Conservation (phyloP, 2,113 vertebrate genomes). For the Erpornis zantholeuca region DNA sequence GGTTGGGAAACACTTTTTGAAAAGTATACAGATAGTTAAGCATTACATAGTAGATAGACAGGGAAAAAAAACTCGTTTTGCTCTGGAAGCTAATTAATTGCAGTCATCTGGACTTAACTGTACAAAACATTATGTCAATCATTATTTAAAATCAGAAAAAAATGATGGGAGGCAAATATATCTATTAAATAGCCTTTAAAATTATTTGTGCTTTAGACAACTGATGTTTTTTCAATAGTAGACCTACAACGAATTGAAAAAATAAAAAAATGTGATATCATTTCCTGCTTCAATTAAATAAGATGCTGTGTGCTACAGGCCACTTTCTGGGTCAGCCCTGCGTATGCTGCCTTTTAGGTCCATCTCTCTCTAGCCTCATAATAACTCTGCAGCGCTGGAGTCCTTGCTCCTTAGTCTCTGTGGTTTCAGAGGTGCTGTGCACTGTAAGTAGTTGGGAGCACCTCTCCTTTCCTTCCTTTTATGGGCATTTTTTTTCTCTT, state of each 20-base stretch:
- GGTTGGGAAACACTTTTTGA: background rate
- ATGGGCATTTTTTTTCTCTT: background rate
- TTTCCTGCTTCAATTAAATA: background rate
- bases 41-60: background rate
- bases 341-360: background rate
- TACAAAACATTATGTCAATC: background rate
- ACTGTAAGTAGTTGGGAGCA: background rate
- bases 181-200: background rate
- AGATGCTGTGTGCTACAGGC: background rate
- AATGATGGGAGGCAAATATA: background rate
- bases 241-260: background rate
- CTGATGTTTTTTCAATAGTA: background rate
- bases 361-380: background rate
- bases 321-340: background rate
- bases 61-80: background rate
- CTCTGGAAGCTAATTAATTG: background rate
- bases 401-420: background rate
- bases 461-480: background rate
- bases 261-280: rapidly evolving
- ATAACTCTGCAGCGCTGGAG: background rate
- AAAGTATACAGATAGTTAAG: background rate
- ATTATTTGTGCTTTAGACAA: background rate
- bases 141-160: background rate
- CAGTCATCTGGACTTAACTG: background rate
- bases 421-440: background rate